Conservation (phyloP, 2,113 vertebrate genomes). For the Rhagologus leucostigma region DNA sequence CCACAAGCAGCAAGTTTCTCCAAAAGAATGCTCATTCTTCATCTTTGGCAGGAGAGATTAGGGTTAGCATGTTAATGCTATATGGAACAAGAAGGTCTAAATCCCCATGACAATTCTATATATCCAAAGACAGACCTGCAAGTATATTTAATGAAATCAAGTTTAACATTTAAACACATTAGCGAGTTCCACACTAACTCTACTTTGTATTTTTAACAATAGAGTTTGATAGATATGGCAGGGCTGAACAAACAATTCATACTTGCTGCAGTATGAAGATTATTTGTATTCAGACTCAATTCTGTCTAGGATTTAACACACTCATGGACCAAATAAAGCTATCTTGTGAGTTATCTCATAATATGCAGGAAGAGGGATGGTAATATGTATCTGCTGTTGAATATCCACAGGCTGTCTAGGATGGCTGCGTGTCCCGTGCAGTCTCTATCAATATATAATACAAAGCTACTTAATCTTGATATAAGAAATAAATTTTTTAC, state of each 20-base stretch:
- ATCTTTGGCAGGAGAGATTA: constrained; percentile 42
- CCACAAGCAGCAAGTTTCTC: not conserved
- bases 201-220: constrained; percentile 36
- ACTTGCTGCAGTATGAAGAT: constrained; percentile 28
- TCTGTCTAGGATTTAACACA: constrained; percentile 46
- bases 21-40: not conserved
- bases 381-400: constrained; percentile 4
- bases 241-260: constrained; percentile 37
- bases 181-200: constrained; percentile 6
- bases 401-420: not conserved
- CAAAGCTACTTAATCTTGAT: not conserved
- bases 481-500: not conserved
- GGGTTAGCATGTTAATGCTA: constrained; percentile 54
- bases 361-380: constrained; percentile 15
- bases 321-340: constrained; percentile 50
- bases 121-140: not conserved
- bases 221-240: constrained; percentile 36
- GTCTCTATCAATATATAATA: not conserved
- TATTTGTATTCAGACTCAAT: constrained; percentile 54
- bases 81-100: constrained; percentile 34
- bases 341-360: constrained; percentile 51
- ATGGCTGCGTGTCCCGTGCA: not conserved
- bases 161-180: not conserved
- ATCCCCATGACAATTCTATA: constrained; percentile 12
- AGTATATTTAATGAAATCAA: constrained; percentile 13